Evolutionary conservation across 2,888 invertebrate genomes (phyloP), one percentile per base, ranked within the genome.

Genomic region (Drosophila picticornis): DNA sequence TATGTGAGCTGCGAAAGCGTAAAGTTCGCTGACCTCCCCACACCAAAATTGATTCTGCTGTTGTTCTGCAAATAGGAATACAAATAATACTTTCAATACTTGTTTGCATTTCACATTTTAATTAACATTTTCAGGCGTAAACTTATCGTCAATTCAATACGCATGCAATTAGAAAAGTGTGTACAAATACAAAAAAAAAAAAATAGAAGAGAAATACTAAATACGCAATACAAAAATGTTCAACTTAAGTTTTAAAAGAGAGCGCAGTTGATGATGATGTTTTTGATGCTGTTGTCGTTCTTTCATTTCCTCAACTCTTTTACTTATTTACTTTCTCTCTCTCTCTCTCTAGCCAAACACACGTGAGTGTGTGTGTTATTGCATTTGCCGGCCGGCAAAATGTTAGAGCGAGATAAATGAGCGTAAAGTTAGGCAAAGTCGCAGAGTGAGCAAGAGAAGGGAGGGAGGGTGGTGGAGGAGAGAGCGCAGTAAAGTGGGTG

Each of bases 51-150:
- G 38, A 50, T 16, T 34, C 32, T 27, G 48, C 2, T 9, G 19
- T 16, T 57, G 27, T 36, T 27, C 48, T 52, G 22, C 38, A 48
- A n/a, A 52, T 25, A 11, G n/a, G 7, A 55, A 55, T 25, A 48
- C 16, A 50, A 48, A 63, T 60, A 69, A 58, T 53, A 43, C 40
- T 51, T 27, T 40, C 29, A 27, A 63, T 46, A 46, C 46, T 51
- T 53, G 71, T 72, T 70, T 83, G 85, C 81, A 85, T 83, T 81
- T 81, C 83, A 83, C 78, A 83, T 77, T 91, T 89, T 91, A 90
- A 91, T 91, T 87, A 91, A 91, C 91, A 91, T 91, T 85, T 89
- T 69, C 58, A 65, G 81, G 88, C 91, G 88, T 91, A 83, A 81
- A 70, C 70, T 79, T 77, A 81, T 71, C 62, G 61, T 65, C 79